Evolutionary conservation across 53 echinoderm and acorn worm genomes (phyloP), one percentile per base, ranked within the genome.

Genomic region (Henricia sp.): DNA sequence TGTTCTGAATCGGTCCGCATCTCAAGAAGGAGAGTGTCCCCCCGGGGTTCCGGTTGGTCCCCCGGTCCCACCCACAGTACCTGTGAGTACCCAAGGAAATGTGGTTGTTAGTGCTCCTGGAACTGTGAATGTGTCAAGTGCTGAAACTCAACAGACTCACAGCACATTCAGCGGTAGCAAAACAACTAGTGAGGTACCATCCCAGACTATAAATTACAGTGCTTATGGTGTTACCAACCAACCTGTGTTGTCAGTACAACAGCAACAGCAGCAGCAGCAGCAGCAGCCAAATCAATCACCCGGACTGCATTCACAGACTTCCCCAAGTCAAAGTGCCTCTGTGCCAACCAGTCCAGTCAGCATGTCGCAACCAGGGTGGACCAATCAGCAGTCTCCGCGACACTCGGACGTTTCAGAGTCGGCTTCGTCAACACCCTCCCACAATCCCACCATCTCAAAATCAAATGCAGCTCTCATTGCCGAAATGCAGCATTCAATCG

Each of bases 11-110:
- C 35, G 85, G 29, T 77, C 90, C 5, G 23, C 54, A 11, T 70
- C 85, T 9, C 78, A 90, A 41, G 87, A 87, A 29, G 83, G 82
- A 32, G 68, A 73, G 55, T 72, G 72, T 65, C 85, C 94, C 16
- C 82, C 74, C 42, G 74, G 74, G 36, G 82, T 76, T 29, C 69
- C 82, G 37, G 74, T 73, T 55, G 87, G 86, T 51, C 37, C 83
- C 39, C 55, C 71, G 21, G 25, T 70, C 37, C 46, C 64, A 52
- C 51, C 88, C 30, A 63, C 64, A 11, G 48, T 80, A 63, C 80
- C 80, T 13, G 21, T 53, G 2, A 14, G 16, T 33, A 14, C 44
- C n/a, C 80, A 62, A 16, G 44, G 46, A 33, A 32, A 35, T 29
- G 50, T 73, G 13, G 44, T 43, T 43, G 46, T n/a, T 1, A 43